Conservation (phyloP, 2,888 invertebrate genomes). For the Gastracanthus pulcherrimus region DNA sequence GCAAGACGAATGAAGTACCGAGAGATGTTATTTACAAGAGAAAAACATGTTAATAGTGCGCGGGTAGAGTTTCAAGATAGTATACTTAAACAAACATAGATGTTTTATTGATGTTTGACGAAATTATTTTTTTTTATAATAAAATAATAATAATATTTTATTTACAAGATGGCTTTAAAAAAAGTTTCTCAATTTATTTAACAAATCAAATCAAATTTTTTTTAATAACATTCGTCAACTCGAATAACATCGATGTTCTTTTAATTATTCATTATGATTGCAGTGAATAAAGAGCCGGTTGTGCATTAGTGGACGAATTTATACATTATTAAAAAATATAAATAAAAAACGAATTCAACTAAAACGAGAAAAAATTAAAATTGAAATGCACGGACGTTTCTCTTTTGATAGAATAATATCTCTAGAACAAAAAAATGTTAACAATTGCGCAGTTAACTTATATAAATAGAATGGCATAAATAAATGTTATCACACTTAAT, state of each 20-base stretch:
- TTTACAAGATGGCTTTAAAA: not conserved
- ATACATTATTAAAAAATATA: not conserved
- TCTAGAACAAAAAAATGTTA: too few species aligned
- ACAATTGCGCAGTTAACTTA: not conserved
- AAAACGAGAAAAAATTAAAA: too few species aligned
- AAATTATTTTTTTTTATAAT: not conserved
- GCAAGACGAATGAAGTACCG: too few species aligned
- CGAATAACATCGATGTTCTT: not conserved
- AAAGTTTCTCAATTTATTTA: too few species aligned
- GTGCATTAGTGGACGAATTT: slow-evolving; percentile 8
- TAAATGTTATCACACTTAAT: not conserved
- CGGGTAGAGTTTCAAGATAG: not conserved
- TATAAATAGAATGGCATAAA: not conserved
- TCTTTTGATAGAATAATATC: too few species aligned
- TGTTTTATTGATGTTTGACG: not conserved
- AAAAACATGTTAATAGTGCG: too few species aligned
- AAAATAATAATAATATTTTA: not conserved
- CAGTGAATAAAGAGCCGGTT: too few species aligned
- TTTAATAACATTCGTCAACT: too few species aligned
- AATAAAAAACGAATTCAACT: not conserved
- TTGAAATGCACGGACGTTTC: too few species aligned
- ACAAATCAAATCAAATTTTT: too few species aligned
- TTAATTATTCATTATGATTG: not conserved
- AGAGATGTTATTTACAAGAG: too few species aligned
- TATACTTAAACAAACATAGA: slow-evolving; percentile 7